These are phyloP conservation scores for Sarcophaga rosellei DNA, from an alignment of 2,888 invertebrate genomes.

Conservation along the genomic window DNA sequence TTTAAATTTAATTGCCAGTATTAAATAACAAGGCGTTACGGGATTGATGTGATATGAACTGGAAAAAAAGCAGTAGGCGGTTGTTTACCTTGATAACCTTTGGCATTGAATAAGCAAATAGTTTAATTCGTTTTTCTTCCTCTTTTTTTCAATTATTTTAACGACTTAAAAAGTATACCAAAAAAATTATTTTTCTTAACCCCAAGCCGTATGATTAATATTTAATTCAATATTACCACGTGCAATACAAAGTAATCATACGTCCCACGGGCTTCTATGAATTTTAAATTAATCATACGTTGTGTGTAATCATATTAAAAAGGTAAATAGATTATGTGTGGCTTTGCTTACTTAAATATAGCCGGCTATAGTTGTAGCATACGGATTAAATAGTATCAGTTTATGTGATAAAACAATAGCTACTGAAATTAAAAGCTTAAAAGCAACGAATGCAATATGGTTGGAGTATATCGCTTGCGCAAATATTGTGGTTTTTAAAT, in stretches of 20 bases:
- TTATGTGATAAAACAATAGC: no score
- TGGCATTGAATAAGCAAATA: slow-evolving; percentile 1
- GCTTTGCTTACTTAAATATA: no score
- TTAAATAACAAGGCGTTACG: slow-evolving; percentile 13
- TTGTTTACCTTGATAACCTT: neutral
- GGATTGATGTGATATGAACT: neutral
- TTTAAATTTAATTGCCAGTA: slow-evolving; percentile 14
- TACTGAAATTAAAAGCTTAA: no score
- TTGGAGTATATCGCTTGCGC: no score
- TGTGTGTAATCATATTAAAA: no score
- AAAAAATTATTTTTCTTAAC: neutral
- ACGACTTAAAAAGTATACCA: neutral
- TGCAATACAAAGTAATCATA: slow-evolving; percentile 10
- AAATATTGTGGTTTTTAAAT: no score
- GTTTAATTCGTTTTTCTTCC: neutral
- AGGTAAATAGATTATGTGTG: no score
- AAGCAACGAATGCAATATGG: no score
- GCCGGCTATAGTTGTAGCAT: no score
- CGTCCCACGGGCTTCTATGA: neutral
- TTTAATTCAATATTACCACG: neutral
- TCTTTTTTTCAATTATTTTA: neutral
- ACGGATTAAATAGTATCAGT: no score
- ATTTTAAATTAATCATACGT: slow-evolving; percentile 19
- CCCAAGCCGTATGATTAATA: slow-evolving; percentile 5
- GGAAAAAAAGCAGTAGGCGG: neutral